These are phyloP conservation scores for Cryptotis parvus DNA, from an alignment of 2,113 vertebrate species.

Conservation along the genomic window DNA sequence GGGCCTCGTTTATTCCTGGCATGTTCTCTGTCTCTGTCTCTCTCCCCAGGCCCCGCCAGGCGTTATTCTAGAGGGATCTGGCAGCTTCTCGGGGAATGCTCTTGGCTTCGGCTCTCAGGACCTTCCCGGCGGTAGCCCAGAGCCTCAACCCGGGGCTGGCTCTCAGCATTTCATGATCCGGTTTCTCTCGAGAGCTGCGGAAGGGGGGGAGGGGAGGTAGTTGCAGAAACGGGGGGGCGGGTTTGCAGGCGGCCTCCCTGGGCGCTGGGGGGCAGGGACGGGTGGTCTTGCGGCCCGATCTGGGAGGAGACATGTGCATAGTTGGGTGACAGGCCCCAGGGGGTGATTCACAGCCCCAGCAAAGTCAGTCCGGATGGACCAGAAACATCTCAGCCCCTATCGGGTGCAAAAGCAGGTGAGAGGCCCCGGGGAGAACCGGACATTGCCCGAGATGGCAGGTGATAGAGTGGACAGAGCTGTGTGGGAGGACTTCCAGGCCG, in stretches of 20 bases:
- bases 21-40: fast-evolving
- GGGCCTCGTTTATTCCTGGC: background rate
- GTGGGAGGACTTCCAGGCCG: too few species aligned
- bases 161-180: background rate
- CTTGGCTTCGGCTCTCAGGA: background rate
- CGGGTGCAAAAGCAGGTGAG: background rate
- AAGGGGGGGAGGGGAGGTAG: background rate
- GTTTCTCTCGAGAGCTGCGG: constrained; percentile 24
- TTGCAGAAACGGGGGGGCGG: background rate
- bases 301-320: background rate
- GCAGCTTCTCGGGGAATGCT: background rate
- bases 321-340: background rate
- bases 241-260: background rate
- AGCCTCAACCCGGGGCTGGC: background rate
- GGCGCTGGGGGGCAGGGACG: background rate
- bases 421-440: background rate
- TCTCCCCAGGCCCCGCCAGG: background rate
- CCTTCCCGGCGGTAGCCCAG: background rate
- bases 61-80: background rate
- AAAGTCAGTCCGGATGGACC: background rate
- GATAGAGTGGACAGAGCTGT: too few species aligned
- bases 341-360: background rate
- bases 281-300: background rate
- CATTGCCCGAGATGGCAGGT: too few species aligned
- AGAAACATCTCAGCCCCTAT: too few species aligned